phyloP scores from a whole-genome alignment of 2,113 vertebrate genomes.

The Megalops atlanticus region DNA sequence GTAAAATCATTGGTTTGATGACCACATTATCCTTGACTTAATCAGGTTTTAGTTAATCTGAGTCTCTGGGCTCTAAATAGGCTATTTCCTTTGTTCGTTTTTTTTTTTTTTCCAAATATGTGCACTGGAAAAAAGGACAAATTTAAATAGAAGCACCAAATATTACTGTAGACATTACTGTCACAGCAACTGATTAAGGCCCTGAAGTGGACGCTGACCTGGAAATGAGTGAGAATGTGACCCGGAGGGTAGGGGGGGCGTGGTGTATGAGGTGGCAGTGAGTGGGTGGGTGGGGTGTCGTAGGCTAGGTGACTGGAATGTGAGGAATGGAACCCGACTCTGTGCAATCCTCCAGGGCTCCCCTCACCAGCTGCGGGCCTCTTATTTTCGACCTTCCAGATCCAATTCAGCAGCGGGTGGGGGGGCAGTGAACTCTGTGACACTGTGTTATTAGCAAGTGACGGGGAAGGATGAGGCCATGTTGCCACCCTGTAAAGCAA shows the following conservation, averaged over 20 bases:
- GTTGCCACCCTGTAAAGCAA: background rate
- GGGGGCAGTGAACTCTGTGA: background rate
- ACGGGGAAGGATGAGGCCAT: background rate
- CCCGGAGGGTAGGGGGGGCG: background rate
- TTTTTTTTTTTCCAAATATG: background rate
- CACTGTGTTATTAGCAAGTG: background rate
- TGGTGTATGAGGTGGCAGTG: background rate
- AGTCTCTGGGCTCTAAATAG: background rate
- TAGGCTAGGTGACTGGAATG: slow-evolving; percentile 16
- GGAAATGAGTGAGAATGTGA: too few species aligned
- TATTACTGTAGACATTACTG: too few species aligned
- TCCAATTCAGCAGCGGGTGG: background rate
- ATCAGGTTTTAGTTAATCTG: background rate
- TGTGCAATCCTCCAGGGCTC: background rate
- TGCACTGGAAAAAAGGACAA: background rate
- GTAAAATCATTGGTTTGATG: background rate
- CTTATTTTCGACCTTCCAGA: slow-evolving; percentile 14
- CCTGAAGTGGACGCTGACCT: too few species aligned
- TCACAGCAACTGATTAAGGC: too few species aligned
- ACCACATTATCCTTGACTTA: background rate
- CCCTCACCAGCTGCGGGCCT: slow-evolving; percentile 15
- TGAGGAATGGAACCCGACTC: background rate
- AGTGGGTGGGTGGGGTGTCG: background rate
- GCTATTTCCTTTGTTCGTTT: background rate
- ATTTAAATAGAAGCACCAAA: background rate